Evolutionary conservation across 2,888 invertebrate species (phyloP), one percentile per base, ranked within the genome.

Genomic region (Lasioglossum pauxillum): DNA sequence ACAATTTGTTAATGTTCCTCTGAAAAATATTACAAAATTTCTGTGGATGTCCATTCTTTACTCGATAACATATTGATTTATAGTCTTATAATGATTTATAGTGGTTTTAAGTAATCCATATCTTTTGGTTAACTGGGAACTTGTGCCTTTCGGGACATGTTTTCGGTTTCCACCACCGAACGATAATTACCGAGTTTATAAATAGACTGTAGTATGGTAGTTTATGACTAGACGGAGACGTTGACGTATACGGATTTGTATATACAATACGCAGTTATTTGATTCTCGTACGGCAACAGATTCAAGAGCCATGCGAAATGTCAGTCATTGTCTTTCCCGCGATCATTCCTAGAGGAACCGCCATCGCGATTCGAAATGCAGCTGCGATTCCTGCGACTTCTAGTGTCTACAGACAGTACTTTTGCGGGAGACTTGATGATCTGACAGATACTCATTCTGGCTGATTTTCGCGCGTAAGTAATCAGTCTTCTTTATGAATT

Each of bases 291-390:
- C 35, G 35, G 35, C 14, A 77, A 84, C 76, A 75, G 79, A 87
- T 83, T 75, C 75, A 80, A 82, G 80, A 78, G 74, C 46, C 49
- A 74, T 57, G 53, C 57, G 53, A 82, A 83, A 60, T 80, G 78
- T 75, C 77, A 80, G 69, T 76, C 71, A 67, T 78, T 79, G 49
- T n/a, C 5, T n/a, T 44, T 44, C 73, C 84, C 74, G 49, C 23
- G 8, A 53, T 69, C 46, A 53, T 82, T 76, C 81, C 60, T 74
- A 80, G 23, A 57, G 78, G 75, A 74, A 77, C 49, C 73, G 77
- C 69, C 84, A 81, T 86, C 83, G 81, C 67, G 71, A 41, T 38
- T 35, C 27, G 53, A 73, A 46, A 16, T 35, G 31, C 27, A 71
- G 72, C 38, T 53, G 16, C 57, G 80, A 82, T 80, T 83, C 74